These are phyloP conservation scores for Heteronetta atricapilla DNA, from an alignment of 2,113 vertebrate genomes.

Conservation along the genomic window DNA sequence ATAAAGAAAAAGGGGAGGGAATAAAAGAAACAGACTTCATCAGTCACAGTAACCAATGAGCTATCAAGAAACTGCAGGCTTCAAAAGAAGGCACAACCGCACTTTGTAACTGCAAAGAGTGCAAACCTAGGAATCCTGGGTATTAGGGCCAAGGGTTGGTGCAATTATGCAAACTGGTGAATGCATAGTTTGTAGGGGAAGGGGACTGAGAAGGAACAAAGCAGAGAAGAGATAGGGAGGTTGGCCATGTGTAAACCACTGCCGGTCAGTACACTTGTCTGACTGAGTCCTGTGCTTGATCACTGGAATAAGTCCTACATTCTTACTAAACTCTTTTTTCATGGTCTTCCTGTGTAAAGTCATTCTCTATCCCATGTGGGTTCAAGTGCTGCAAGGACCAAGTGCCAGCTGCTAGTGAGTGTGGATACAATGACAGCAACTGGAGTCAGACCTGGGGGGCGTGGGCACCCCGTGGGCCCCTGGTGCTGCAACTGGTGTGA, in stretches of 20 bases:
- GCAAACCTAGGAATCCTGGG: background rate
- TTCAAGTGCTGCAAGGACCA: background rate
- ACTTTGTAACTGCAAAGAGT: background rate
- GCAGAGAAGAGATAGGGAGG: background rate
- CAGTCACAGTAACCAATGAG: background rate
- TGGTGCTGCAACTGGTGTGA: no score
- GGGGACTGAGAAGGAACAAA: background rate
- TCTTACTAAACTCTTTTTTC: background rate
- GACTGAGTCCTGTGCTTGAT: background rate
- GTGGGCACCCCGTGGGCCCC: no score
- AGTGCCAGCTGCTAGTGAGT: background rate
- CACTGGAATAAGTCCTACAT: background rate
- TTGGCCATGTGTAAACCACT: background rate
- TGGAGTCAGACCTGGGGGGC: no score
- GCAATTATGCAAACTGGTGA: background rate
- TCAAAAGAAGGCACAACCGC: background rate
- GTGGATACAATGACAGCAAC: background rate
- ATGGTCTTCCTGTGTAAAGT: background rate
- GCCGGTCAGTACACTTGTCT: background rate
- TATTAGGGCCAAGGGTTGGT: background rate
- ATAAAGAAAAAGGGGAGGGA: background rate
- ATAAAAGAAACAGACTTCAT: background rate
- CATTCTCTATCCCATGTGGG: fast-evolving
- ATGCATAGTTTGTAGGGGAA: background rate
- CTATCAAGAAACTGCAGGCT: background rate